Evolutionary conservation across 1,140 invertebrate genomes (phyloP).

Genomic region (Helicoverpa armigera): DNA sequence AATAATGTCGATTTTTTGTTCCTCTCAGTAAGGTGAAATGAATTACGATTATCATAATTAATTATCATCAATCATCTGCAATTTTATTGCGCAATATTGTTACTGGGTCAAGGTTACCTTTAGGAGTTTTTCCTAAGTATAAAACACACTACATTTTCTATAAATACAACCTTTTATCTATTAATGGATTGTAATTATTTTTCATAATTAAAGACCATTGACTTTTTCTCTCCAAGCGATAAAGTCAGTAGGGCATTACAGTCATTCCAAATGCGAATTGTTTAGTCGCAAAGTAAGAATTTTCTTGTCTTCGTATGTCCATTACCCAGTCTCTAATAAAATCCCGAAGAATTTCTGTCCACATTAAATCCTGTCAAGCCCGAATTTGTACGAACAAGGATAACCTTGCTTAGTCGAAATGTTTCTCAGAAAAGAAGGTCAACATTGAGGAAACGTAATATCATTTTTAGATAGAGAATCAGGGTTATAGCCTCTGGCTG

Average conservation of each 20-base stretch:
- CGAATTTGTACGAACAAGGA: slow-evolving; percentile 28
- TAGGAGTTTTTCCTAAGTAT: background rate
- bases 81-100: slow-evolving; percentile 1
- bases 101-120: slow-evolving; percentile 5
- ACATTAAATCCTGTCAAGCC: slow-evolving; percentile 25
- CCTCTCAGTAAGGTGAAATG: background rate
- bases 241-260: too few species aligned
- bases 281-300: background rate
- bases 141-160: background rate
- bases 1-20: background rate
- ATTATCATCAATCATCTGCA: background rate
- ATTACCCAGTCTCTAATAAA: slow-evolving; percentile 21
- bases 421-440: background rate
- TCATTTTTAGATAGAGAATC: background rate
- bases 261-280: too few species aligned
- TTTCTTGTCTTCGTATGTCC: background rate
- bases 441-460: background rate
- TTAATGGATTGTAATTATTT: too few species aligned
- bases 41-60: slow-evolving; percentile 30
- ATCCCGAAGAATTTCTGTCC: background rate
- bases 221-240: too few species aligned
- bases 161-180: background rate
- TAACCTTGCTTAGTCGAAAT: slow-evolving; percentile 2
- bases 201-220: too few species aligned
- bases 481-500: background rate